Evolutionary conservation across 1,140 invertebrate species (phyloP).

Genomic region (Periplaneta americana): DNA sequence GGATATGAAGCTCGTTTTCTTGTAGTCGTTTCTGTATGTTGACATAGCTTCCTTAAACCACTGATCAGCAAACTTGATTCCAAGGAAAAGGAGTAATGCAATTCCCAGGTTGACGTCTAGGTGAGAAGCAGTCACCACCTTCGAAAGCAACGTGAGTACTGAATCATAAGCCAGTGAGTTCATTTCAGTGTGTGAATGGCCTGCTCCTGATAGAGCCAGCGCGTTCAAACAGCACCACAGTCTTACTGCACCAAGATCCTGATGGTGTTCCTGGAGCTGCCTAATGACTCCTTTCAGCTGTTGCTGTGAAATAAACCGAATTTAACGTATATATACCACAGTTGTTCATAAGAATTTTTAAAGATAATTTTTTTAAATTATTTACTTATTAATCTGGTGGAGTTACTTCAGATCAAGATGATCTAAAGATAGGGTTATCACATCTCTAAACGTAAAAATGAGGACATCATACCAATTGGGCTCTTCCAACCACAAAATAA

Average conservation of each 20-base stretch:
- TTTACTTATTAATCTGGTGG: too few relatives aligned
- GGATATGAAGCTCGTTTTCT: not conserved
- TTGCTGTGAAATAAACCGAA: not conserved
- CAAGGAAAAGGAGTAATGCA: not conserved
- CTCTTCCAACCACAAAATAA: too few relatives aligned
- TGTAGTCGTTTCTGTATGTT: not conserved
- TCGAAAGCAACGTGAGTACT: not conserved
- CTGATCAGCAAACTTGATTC: not conserved
- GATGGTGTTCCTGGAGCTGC: not conserved
- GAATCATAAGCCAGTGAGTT: not conserved
- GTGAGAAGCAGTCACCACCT: not conserved
- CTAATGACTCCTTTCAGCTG: not conserved
- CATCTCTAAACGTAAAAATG: too few relatives aligned
- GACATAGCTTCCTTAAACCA: not conserved
- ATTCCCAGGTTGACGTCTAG: not conserved
- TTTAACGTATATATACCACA: too few relatives aligned
- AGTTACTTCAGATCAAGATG: too few relatives aligned
- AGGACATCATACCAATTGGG: too few relatives aligned
- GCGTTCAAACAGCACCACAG: not conserved
- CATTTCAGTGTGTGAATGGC: not conserved
- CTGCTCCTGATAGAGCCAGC: not conserved
- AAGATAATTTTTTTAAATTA: too few relatives aligned
- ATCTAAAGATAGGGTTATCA: too few relatives aligned
- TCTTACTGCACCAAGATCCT: not conserved
- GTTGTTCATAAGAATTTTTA: too few relatives aligned